A percentile compares a stretch with the other conserved stretches of the same genome.
Conservation (phyloP, 2,888 invertebrate genomes). For the Eustalomyia histrio region DNA sequence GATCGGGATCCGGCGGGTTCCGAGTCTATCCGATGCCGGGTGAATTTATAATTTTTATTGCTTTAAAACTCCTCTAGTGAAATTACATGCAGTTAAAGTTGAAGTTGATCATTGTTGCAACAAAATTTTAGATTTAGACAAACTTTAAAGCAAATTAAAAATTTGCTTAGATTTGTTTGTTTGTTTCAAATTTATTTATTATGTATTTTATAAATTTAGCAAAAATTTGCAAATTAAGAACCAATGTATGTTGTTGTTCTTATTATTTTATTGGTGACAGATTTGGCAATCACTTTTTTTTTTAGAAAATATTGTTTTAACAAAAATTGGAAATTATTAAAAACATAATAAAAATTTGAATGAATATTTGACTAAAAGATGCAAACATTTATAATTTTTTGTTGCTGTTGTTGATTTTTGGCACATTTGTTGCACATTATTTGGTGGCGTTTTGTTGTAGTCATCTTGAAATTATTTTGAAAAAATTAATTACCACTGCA, state of each 20-base stretch:
- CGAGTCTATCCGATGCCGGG: no score
- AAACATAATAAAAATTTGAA: slow-evolving; percentile 30
- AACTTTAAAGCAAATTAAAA: not conserved
- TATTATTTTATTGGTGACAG: slow-evolving; percentile 15
- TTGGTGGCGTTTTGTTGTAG: slow-evolving; percentile 17
- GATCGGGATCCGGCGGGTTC: no score
- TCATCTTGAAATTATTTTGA: slow-evolving; percentile 57
- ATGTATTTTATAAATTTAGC: not conserved
- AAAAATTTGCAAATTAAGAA: not conserved
- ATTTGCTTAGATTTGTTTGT: not conserved
- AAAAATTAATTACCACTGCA: slow-evolving; percentile 61
- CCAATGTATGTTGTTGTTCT: not conserved
- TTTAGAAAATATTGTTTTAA: slow-evolving; percentile 4
- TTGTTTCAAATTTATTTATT: not conserved
- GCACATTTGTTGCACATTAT: slow-evolving; percentile 46
- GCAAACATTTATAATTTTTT: slow-evolving; percentile 24
- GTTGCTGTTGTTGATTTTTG: slow-evolving; percentile 27
- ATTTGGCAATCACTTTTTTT: not conserved
- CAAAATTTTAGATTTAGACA: not conserved
- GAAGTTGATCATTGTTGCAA: no score
- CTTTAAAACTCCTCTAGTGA: no score
- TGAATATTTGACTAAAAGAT: slow-evolving; percentile 32
- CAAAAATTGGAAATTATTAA: slow-evolving; percentile 8
- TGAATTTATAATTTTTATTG: no score
- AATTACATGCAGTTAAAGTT: no score